Base-by-base conservation (phyloP, 2,113 vertebrate species). In the Scatophagus argus region DNA sequence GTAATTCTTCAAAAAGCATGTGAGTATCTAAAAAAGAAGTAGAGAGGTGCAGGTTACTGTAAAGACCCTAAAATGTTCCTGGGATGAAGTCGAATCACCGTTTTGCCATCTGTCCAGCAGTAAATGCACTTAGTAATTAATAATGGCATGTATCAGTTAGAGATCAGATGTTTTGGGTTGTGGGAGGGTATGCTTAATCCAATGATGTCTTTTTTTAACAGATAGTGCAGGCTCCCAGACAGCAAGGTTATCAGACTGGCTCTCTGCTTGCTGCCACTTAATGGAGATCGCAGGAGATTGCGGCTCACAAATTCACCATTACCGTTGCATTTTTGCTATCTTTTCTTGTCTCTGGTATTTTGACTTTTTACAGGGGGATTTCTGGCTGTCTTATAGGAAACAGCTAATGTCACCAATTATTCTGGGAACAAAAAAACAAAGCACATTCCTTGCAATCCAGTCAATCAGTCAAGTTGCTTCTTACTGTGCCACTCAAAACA, bases 61-160 rank as follows among this genome's bases (percentile, higher is more conserved):
- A 62, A n/a, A 82, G 64, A 64, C 77, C 69, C 73, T 67, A 59
- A 52, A 78, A 86, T 72, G 39, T 74, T 64, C 21, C 43, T 41
- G 39, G 52, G 44, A 72, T 51, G 36, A 49, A 52, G 69, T 59
- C 66, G 85, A 84, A 81, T 88, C 74, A 73, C 69, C 21, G 11
- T 93, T 92, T 88, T 87, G 88, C 93, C 88, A 92, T 94, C 92
- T 92, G 92, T 94, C 90, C 91, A 89, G 94, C 93, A 93, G 94
- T 96, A 95, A 95, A 96, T 96, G 92, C 93, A 94, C 95, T 95
- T 85, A 94, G 84, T 96, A 95, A 96, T 96, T 95, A 96, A 96
- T 96, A 95, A 96, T 92, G 93, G 88, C 88, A 90, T 89, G 95
- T 95, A 95, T 95, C 90, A 87, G 92, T 92, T 66, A 75, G 84